A percentile compares a stretch with the other conserved stretches of the same genome.
Conservation (phyloP, 2,113 vertebrate genomes). For the Fukomys damarensis region DNA sequence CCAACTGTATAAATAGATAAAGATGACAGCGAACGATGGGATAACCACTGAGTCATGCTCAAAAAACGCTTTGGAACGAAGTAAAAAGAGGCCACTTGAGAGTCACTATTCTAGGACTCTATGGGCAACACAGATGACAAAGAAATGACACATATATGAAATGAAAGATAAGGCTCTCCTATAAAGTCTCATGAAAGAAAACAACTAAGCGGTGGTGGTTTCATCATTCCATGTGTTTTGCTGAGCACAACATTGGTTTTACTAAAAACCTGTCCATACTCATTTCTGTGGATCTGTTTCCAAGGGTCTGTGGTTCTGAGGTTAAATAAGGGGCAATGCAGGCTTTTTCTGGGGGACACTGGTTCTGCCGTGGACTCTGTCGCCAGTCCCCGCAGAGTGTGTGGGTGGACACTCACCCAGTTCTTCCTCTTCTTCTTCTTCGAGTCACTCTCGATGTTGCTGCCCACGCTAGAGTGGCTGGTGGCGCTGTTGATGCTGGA, state of each 20-base stretch:
- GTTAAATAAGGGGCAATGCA: not conserved
- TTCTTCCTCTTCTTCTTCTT: constrained; percentile 99
- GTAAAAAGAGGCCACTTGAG: constrained; percentile 71
- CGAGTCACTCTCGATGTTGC: constrained; percentile 95
- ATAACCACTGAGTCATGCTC: not conserved
- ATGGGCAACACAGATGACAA: constrained; percentile 79
- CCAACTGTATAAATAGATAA: constrained; percentile 67
- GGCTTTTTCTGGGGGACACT: not conserved
- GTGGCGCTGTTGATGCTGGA: constrained; percentile 98
- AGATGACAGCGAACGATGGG: constrained; percentile 43
- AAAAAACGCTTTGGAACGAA: constrained; percentile 60
- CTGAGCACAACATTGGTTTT: not conserved
- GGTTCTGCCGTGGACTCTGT: not conserved
- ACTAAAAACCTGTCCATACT: not conserved
- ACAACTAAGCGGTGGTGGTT: not conserved
- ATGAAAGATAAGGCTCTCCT: constrained; percentile 72
- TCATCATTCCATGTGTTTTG: not conserved
- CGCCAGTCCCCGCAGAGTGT: fast-evolving
- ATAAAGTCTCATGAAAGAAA: constrained; percentile 61
- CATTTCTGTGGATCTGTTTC: not conserved
- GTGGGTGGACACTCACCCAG: constrained; percentile 90
- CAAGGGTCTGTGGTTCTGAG: not conserved
- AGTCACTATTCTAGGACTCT: constrained; percentile 86
- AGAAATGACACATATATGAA: constrained; percentile 76
- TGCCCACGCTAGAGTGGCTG: constrained; percentile 98